A percentile compares a stretch with the other conserved stretches of the same genome.
Evolutionary conservation across 1,140 invertebrate species (phyloP).

Genomic region (Eupeodes corollae): DNA sequence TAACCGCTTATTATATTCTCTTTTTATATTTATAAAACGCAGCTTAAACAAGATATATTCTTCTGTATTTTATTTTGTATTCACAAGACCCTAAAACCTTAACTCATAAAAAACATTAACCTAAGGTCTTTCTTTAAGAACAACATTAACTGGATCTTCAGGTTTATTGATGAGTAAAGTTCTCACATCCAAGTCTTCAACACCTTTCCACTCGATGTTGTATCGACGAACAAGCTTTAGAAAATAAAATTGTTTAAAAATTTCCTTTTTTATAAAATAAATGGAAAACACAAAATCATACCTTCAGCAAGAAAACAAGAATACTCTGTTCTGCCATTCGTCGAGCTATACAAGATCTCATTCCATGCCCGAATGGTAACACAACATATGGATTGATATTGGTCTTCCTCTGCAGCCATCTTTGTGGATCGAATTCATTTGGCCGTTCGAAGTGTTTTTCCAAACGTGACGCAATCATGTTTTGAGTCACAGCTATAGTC

Average conservation of each 20-base stretch:
- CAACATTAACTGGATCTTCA: conserved; percentile 53
- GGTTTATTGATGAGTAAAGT: conserved; percentile 71
- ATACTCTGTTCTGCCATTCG: conserved; percentile 83
- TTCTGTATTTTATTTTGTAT: too few relatives aligned
- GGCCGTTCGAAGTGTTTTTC: conserved; percentile 59
- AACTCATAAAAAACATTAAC: too few relatives aligned
- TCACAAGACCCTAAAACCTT: too few relatives aligned
- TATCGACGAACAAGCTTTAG: conserved; percentile 57
- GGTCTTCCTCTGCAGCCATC: conserved; percentile 50
- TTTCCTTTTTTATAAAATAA: conserved; percentile 7
- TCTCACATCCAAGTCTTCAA: conserved; percentile 45
- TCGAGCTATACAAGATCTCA: conserved; percentile 75
- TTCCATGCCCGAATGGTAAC: conserved; percentile 82
- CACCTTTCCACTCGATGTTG: conserved; percentile 55
- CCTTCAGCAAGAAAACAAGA: conserved; percentile 61
- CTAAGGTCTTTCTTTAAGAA: conserved; percentile 7
- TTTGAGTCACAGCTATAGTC: conserved; percentile 81
- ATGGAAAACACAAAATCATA: conserved; percentile 37
- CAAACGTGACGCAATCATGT: conserved; percentile 63
- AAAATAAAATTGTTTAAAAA: conserved; percentile 16
- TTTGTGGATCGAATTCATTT: conserved; percentile 58
- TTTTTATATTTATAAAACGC: too few relatives aligned
- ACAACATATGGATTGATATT: conserved; percentile 59
- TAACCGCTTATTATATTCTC: too few relatives aligned
- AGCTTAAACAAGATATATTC: too few relatives aligned